Percentiles rank a stretch among this genome's conserved stretches.
Conservation (phyloP, 1,140 invertebrate species). For the Brachystomella parvula region DNA sequence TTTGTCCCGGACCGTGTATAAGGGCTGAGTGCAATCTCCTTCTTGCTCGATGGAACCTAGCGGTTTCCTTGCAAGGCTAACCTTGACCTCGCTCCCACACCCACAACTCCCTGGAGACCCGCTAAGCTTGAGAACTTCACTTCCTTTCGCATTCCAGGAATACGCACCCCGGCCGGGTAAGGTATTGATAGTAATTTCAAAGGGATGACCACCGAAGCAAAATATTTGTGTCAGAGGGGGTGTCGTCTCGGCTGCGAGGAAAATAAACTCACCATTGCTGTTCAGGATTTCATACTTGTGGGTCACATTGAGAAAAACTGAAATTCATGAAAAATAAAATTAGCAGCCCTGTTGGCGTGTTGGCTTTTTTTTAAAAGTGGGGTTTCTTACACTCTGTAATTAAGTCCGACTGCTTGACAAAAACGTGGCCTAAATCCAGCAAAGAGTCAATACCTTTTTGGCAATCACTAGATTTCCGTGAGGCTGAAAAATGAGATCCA, state of each 20-base stretch:
- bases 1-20: conserved; percentile 22
- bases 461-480: conserved; percentile 15
- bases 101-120: conserved; percentile 30
- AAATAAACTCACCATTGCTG: conserved; percentile 28
- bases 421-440: conserved; percentile 23
- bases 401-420: conserved; percentile 32
- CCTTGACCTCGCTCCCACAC: conserved; percentile 27
- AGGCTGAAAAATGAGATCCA: too few species aligned
- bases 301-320: conserved; percentile 11
- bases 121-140: conserved; percentile 28
- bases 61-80: conserved; percentile 19
- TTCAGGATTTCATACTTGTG: conserved; percentile 28
- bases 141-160: conserved; percentile 18
- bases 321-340: background rate
- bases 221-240: conserved; percentile 28
- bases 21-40: conserved; percentile 22
- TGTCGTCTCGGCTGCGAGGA: conserved; percentile 29
- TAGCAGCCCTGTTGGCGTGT: background rate
- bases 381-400: conserved; percentile 26
- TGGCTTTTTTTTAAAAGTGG: background rate
- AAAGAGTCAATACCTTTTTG: conserved; percentile 30
- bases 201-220: conserved; percentile 28
- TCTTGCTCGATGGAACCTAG: conserved; percentile 32
- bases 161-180: conserved; percentile 14
- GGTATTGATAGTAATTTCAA: conserved; percentile 29